phyloP scores from a whole-genome alignment of 2,113 vertebrate genomes.

The Psilopsiagon aymara region DNA sequence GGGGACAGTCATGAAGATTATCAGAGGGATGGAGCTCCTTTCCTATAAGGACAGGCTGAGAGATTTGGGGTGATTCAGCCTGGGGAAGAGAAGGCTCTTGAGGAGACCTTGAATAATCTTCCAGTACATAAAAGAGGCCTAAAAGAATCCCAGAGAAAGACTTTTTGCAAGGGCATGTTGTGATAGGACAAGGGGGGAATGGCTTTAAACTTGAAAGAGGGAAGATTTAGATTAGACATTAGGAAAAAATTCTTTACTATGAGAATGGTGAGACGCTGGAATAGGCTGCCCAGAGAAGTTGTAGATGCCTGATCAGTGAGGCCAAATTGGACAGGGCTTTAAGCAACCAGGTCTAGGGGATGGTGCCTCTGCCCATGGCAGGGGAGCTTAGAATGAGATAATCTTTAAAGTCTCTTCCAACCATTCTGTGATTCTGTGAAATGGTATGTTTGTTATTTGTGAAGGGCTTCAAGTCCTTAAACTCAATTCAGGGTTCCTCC shows the following conservation, averaged over 20 bases:
- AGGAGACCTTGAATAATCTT: not conserved
- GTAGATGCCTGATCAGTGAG: not conserved
- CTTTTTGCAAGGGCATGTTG: not conserved
- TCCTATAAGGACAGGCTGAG: not conserved
- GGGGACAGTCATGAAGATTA: not conserved
- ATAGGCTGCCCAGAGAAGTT: not conserved
- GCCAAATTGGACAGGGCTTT: not conserved
- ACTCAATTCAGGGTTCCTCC: not conserved
- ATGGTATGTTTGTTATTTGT: not conserved
- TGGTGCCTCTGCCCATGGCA: not conserved
- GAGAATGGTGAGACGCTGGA: not conserved
- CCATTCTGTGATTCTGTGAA: not conserved
- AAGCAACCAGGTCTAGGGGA: not conserved
- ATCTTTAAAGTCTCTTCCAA: not conserved
- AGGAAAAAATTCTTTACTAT: not conserved
- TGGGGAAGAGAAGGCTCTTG: not conserved
- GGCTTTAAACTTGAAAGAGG: not conserved
- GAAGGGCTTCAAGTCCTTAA: not conserved
- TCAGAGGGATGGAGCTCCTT: not conserved
- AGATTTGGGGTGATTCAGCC: not conserved
- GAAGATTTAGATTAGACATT: not conserved
- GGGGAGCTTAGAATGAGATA: not conserved
- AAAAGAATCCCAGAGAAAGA: not conserved
- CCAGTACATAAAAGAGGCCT: not conserved
- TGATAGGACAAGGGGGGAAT: not conserved